These are phyloP conservation scores for Pyrgus malvae DNA, from an alignment of 2,888 invertebrate genomes.

Conservation along the genomic window DNA sequence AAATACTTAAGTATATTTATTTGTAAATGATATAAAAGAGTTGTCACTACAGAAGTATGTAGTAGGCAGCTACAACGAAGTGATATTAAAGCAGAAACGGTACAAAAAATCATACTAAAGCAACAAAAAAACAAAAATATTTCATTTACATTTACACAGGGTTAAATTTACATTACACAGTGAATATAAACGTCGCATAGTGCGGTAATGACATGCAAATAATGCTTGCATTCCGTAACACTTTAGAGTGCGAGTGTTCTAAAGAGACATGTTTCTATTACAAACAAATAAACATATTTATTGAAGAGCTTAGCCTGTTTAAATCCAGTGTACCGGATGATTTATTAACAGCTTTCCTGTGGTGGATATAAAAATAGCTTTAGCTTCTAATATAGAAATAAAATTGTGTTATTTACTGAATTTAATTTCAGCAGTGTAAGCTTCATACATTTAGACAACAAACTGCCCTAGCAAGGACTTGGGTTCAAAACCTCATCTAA, in stretches of 20 bases:
- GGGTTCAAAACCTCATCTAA: too few relatives aligned
- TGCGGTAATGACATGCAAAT: slow-evolving; percentile 29
- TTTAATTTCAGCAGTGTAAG: too few relatives aligned
- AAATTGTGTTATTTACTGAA: too few relatives aligned
- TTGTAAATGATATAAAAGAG: too few relatives aligned
- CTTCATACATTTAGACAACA: too few relatives aligned
- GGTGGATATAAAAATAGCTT: too few relatives aligned
- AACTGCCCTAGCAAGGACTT: too few relatives aligned
- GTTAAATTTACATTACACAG: slow-evolving; percentile 24
- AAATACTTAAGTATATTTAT: too few relatives aligned
- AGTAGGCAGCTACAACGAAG: not conserved
- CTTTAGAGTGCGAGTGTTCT: slow-evolving; percentile 15
- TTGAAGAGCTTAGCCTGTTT: not conserved
- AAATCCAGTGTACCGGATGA: too few relatives aligned
- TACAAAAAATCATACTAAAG: not conserved
- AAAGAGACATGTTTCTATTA: slow-evolving; percentile 21
- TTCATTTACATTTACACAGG: slow-evolving; percentile 11
- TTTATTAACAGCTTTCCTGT: not conserved
- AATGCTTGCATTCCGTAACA: slow-evolving; percentile 21
- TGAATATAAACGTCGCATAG: slow-evolving; percentile 32
- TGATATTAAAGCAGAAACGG: not conserved
- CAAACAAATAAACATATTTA: slow-evolving; percentile 5
- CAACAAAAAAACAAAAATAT: not conserved
- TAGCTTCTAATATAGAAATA: too few relatives aligned
- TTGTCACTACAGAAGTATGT: not conserved